Evolutionary conservation across 2,888 invertebrate species (phyloP).

Genomic region (Thumatha senex): DNA sequence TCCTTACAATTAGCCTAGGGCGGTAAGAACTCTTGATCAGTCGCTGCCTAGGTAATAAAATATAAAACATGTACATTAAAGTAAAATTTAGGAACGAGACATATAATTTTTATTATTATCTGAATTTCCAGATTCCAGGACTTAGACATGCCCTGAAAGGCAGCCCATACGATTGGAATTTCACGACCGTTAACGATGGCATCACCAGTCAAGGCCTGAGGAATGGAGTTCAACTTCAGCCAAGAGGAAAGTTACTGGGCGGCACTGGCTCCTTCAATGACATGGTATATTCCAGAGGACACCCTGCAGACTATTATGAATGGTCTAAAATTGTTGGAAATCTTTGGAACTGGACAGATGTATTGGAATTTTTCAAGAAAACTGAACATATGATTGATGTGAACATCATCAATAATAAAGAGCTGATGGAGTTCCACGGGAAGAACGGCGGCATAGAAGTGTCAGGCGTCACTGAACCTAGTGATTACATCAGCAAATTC

Average conservation of each 20-base stretch:
- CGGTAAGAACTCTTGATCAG: no score
- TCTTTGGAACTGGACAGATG: constrained; percentile 61
- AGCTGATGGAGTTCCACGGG: constrained; percentile 57
- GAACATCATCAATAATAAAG: constrained; percentile 50
- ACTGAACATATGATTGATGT: constrained; percentile 65
- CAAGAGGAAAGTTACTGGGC: constrained; percentile 67
- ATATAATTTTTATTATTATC: not conserved
- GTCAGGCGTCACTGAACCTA: constrained; percentile 41
- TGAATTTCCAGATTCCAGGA: constrained; percentile 56
- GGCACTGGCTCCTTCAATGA: constrained; percentile 68
- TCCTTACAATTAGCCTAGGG: no score
- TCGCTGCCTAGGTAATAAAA: no score
- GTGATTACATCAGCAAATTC: constrained; percentile 37
- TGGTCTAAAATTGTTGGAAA: constrained; percentile 57
- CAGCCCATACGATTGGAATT: constrained; percentile 67
- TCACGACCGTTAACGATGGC: constrained; percentile 56
- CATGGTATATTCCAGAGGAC: constrained; percentile 70
- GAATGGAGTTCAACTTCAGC: constrained; percentile 56
- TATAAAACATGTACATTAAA: no score
- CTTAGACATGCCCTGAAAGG: constrained; percentile 47
- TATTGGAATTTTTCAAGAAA: constrained; percentile 64
- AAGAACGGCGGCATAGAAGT: constrained; percentile 64
- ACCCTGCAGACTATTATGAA: constrained; percentile 64
- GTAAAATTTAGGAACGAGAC: no score
- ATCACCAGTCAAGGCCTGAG: constrained; percentile 55